phyloP scores from a whole-genome alignment of 2,113 vertebrate species.

The Sinocyclocheilus anshuiensis region DNA sequence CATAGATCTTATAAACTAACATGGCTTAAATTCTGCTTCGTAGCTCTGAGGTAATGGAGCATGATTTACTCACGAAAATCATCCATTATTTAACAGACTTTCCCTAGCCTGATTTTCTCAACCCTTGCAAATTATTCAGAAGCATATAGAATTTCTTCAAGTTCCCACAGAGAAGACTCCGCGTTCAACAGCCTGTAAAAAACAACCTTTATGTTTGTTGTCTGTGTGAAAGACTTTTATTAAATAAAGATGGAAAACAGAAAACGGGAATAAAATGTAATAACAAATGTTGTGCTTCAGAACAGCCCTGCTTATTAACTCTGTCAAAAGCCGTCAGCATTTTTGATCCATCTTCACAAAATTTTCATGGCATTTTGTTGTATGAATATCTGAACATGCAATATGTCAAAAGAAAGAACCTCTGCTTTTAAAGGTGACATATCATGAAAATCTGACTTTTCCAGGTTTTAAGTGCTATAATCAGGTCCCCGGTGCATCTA shows the following conservation, averaged over 20 bases:
- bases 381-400: background rate
- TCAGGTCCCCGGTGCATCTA: too few relatives aligned
- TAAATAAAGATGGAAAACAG: background rate
- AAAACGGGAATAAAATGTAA: slow-evolving; percentile 7
- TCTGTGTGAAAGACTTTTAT: slow-evolving; percentile 7
- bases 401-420: background rate
- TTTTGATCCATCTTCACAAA: background rate
- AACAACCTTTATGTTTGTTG: slow-evolving; percentile 10
- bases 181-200: slow-evolving; percentile 23
- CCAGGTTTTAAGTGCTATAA: too few relatives aligned
- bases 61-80: slow-evolving; percentile 51
- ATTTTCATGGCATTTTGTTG: background rate
- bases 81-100: slow-evolving; percentile 70
- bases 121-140: slow-evolving; percentile 58
- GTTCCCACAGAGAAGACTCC: slow-evolving; percentile 26
- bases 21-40: background rate
- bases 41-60: slow-evolving; percentile 22
- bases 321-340: background rate
- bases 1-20: background rate
- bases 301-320: background rate
- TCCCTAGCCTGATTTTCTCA: slow-evolving; percentile 57
- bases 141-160: slow-evolving; percentile 52
- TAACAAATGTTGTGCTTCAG: slow-evolving; percentile 5
- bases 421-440: background rate
- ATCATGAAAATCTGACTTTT: too few relatives aligned